Evolutionary conservation across 2,113 vertebrate species (phyloP).

Genomic region (Neolamprologus ventralis): DNA sequence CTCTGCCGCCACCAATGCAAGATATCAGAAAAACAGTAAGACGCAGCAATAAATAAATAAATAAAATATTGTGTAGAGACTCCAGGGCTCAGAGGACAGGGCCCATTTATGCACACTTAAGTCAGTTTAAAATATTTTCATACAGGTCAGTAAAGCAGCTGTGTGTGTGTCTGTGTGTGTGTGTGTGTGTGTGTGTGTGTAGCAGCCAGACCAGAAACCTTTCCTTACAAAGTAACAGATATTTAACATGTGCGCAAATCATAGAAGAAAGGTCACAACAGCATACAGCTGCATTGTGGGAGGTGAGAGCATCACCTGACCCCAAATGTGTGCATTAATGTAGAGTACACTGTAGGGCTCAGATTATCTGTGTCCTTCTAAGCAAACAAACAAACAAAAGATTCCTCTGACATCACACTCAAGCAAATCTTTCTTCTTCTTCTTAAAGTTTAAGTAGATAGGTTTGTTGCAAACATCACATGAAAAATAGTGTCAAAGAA

Average conservation of each 20-base stretch:
- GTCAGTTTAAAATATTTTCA: neutral
- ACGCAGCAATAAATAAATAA: neutral
- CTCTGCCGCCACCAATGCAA: conserved; percentile 56
- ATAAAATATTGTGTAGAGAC: neutral
- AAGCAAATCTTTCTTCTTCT: neutral
- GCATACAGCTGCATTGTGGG: neutral
- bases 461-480: neutral
- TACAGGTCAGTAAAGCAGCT: neutral
- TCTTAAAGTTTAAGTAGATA: neutral
- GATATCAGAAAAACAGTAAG: neutral
- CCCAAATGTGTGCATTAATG: neutral
- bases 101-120: neutral
- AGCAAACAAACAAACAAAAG: neutral
- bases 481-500: neutral
- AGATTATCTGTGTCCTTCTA: neutral
- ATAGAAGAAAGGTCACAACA: neutral
- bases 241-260: neutral
- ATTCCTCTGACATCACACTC: neutral
- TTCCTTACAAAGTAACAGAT: neutral
- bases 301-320: neutral
- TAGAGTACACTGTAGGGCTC: neutral
- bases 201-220: neutral
- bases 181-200: neutral
- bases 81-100: neutral
- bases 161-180: neutral